A percentile compares a stretch with the other conserved stretches of the same genome.
Evolutionary conservation across 2,797 vertebrate species (phyloP).

Genomic region (Emydoidea blandingii): DNA sequence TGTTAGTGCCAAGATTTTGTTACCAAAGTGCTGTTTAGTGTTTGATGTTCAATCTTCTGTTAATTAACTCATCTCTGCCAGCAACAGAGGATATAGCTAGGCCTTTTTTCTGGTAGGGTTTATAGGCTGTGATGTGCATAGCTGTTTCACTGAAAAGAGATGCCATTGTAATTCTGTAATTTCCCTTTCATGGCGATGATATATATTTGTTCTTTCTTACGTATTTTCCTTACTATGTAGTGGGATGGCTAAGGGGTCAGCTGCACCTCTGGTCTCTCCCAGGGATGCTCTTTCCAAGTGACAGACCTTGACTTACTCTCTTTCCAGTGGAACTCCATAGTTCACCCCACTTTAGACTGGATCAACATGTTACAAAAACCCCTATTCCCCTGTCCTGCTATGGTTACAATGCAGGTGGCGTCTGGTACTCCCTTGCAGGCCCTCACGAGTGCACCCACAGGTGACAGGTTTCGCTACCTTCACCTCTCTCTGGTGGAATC

Average conservation of each 20-base stretch:
- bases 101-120: neutral
- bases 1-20: neutral
- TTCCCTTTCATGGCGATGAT: neutral
- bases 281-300: neutral
- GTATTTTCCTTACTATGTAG: neutral
- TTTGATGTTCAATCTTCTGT: neutral
- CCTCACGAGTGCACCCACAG: neutral
- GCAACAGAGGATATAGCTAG: neutral
- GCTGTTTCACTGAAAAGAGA: neutral
- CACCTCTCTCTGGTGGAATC: neutral
- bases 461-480: neutral
- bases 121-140: neutral
- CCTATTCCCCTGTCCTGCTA: neutral
- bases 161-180: neutral
- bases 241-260: neutral
- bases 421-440: neutral
- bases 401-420: neutral
- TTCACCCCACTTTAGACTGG: neutral
- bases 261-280: neutral
- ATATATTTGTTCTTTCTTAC: neutral
- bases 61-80: neutral
- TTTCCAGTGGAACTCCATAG: neutral
- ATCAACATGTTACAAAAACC: neutral
- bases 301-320: neutral
- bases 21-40: neutral